Evolutionary conservation across 2,113 vertebrate genomes (phyloP).

Genomic region (Lonchura striata): DNA sequence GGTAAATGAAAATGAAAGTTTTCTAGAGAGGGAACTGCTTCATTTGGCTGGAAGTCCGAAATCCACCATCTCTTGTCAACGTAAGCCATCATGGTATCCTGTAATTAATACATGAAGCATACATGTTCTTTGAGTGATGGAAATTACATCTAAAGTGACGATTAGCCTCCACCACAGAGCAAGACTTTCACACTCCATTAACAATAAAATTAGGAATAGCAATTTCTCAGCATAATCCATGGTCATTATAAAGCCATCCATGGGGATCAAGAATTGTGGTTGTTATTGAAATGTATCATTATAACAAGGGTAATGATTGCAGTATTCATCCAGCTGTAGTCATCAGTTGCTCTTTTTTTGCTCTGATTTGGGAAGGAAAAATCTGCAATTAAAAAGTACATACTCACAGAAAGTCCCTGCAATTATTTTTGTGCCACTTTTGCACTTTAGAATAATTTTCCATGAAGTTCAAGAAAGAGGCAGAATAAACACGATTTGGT

Average conservation of each 20-base stretch:
- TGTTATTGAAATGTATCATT: conserved; percentile 48
- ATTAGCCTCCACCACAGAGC: conserved; percentile 8
- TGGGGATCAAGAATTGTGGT: conserved; percentile 1
- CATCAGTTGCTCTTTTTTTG: neutral
- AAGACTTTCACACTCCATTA: conserved; percentile 56
- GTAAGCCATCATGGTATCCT: neutral
- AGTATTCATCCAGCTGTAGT: conserved; percentile 16
- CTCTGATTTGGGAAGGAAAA: conserved; percentile 6
- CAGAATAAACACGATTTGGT: neutral
- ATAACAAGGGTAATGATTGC: conserved; percentile 57
- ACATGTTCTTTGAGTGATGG: conserved; percentile 28
- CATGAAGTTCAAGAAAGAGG: neutral
- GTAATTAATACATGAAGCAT: conserved; percentile 14
- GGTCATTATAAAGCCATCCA: conserved; percentile 24
- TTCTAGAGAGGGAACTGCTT: neutral
- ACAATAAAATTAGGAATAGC: conserved; percentile 38
- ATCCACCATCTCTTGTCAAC: neutral
- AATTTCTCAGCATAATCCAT: conserved; percentile 36
- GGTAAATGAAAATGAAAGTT: neutral
- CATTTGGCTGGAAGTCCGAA: neutral
- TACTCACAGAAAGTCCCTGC: neutral
- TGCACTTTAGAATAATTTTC: neutral
- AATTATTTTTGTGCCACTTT: neutral
- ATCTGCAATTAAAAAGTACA: conserved; percentile 10
- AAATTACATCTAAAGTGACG: conserved; percentile 8